A percentile compares a stretch with the other conserved stretches of the same genome.
phyloP scores from a whole-genome alignment of 2,113 vertebrate genomes.

The Mastomys coucha region DNA sequence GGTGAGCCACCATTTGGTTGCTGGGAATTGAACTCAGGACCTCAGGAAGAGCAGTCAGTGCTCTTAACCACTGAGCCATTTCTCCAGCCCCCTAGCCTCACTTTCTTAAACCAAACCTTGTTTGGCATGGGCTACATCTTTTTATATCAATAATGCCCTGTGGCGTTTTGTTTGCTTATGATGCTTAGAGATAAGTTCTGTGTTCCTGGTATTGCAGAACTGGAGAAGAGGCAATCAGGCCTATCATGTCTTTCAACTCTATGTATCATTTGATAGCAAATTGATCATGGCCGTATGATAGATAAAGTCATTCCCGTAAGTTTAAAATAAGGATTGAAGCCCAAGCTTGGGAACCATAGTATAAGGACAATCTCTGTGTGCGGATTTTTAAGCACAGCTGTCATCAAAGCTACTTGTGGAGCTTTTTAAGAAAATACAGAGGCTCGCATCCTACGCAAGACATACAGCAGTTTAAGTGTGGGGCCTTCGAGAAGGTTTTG shows the following conservation, averaged over 20 bases:
- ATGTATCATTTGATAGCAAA: background rate
- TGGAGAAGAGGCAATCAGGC: background rate
- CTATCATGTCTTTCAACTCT: background rate
- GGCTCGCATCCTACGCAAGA: background rate
- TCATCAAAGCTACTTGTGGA: background rate
- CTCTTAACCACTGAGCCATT: too few relatives aligned
- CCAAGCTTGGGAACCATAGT: background rate
- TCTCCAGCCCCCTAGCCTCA: background rate
- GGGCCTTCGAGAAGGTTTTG: background rate
- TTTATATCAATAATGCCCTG: background rate
- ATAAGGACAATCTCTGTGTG: background rate
- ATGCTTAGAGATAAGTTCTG: background rate
- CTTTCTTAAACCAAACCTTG: conserved; percentile 16
- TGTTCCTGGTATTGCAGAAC: background rate
- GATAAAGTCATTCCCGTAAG: background rate
- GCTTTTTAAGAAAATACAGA: background rate
- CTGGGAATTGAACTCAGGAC: too few relatives aligned
- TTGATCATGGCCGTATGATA: background rate
- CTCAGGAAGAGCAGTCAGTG: too few relatives aligned
- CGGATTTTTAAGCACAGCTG: background rate
- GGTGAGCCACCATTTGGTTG: too few relatives aligned
- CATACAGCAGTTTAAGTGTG: background rate
- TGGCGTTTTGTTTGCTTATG: background rate
- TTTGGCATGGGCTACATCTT: background rate
- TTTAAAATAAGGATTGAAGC: background rate